Conservation (phyloP, 1,140 invertebrate genomes). For the Eufriesea mexicana region DNA sequence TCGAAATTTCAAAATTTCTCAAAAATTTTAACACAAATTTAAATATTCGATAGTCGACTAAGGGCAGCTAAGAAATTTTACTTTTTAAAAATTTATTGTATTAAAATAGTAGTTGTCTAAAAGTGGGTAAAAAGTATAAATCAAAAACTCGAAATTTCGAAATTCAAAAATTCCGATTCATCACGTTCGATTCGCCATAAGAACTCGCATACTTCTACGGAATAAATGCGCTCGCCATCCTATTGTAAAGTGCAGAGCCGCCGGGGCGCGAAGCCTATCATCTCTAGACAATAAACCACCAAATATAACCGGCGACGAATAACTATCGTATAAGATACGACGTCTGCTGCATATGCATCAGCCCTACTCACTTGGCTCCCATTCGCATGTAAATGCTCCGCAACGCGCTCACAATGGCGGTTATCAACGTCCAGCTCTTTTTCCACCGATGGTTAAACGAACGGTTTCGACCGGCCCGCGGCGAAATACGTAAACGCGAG, state of each 20-base stretch:
- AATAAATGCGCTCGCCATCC: not conserved
- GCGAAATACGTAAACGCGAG: not conserved
- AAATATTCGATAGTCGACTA: not conserved
- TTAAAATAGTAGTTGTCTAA: no score
- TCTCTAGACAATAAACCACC: slow-evolving; percentile 21
- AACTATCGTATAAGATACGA: slow-evolving; percentile 20
- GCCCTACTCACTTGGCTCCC: not conserved
- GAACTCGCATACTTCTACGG: not conserved
- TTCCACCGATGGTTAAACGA: not conserved
- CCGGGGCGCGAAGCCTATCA: slow-evolving; percentile 1
- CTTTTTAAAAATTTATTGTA: no score
- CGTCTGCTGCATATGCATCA: slow-evolving; percentile 39
- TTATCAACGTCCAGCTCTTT: not conserved
- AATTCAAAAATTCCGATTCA: not conserved
- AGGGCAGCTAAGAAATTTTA: no score
- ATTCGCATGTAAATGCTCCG: slow-evolving; percentile 43
- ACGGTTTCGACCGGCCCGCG: not conserved
- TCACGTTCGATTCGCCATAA: not conserved
- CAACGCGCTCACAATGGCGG: not conserved
- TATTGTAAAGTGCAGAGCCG: not conserved
- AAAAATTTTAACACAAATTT: not conserved
- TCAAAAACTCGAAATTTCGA: not conserved
- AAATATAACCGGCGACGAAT: slow-evolving; percentile 27
- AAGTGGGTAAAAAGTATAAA: no score
- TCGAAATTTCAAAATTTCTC: no score